Conservation (phyloP, 2,113 vertebrate species). For the Corythoichthys intestinalis region DNA sequence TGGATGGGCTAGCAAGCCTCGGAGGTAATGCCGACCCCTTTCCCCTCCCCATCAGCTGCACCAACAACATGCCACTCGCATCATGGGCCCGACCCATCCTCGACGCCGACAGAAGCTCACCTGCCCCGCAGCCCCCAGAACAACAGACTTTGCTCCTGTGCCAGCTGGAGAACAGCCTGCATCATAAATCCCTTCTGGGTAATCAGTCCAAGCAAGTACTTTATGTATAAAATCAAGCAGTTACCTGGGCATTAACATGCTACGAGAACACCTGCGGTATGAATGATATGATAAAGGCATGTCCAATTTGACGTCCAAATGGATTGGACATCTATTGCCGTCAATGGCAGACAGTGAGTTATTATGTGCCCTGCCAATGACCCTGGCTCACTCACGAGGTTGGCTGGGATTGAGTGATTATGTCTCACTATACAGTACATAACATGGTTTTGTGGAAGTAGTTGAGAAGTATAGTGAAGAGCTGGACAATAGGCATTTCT, state of each 20-base stretch:
- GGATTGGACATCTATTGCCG: no score
- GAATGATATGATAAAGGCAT: neutral
- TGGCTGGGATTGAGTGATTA: no score
- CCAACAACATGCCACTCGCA: slow-evolving; percentile 51
- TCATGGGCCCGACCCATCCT: slow-evolving; percentile 40
- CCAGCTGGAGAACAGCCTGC: slow-evolving; percentile 48
- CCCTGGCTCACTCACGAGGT: no score
- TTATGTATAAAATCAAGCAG: neutral
- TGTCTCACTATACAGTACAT: no score
- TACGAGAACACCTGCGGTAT: neutral
- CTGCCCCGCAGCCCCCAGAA: slow-evolving; percentile 53
- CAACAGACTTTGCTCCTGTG: slow-evolving; percentile 42
- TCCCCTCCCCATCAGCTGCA: slow-evolving; percentile 46
- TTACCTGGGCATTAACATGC: neutral
- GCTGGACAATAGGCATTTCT: no score
- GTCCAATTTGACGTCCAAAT: no score
- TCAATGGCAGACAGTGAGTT: no score
- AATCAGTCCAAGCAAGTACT: neutral
- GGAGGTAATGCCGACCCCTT: slow-evolving; percentile 56
- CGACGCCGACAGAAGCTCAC: slow-evolving; percentile 48
- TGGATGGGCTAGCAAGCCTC: slow-evolving; percentile 39
- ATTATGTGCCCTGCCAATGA: no score
- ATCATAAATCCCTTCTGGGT: slow-evolving; percentile 8
- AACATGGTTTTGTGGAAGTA: no score
- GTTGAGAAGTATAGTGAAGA: no score